Evolutionary conservation across 2,797 vertebrate species (phyloP).

Genomic region (Garrulus glandarius): DNA sequence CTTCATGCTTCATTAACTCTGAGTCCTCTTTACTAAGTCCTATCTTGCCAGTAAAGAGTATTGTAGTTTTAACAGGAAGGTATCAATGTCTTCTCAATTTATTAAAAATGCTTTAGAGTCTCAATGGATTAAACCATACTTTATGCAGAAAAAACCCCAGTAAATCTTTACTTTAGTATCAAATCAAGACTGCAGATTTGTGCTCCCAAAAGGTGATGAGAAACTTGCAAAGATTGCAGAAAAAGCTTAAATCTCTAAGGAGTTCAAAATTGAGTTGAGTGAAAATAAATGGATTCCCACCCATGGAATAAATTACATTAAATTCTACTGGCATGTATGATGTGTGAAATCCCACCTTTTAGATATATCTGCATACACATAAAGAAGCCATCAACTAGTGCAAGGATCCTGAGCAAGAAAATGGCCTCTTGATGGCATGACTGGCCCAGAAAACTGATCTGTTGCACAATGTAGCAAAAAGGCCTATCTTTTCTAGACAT

Average conservation of each 20-base stretch:
- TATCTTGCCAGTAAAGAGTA: not conserved
- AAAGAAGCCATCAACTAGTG: not conserved
- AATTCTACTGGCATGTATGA: not conserved
- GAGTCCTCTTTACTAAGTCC: not conserved
- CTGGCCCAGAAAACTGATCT: not conserved
- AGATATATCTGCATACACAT: not conserved
- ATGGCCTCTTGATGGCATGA: not conserved
- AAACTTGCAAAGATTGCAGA: not conserved
- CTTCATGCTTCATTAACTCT: not conserved
- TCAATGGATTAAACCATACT: not conserved
- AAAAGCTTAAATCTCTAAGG: not conserved
- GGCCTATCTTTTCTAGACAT: fast-evolving
- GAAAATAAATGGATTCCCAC: not conserved
- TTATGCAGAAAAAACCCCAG: not conserved
- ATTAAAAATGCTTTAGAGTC: not conserved
- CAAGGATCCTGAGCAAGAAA: not conserved
- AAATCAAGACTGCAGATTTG: not conserved
- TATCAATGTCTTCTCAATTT: not conserved
- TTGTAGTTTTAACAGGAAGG: not conserved
- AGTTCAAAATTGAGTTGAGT: not conserved
- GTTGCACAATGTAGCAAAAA: not conserved
- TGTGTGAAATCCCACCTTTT: not conserved
- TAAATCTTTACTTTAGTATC: not conserved
- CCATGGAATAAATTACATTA: not conserved
- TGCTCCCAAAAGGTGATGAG: not conserved